These are phyloP conservation scores for Phylloscopus trochiloides DNA, from an alignment of 2,113 vertebrate species.

Conservation along the genomic window DNA sequence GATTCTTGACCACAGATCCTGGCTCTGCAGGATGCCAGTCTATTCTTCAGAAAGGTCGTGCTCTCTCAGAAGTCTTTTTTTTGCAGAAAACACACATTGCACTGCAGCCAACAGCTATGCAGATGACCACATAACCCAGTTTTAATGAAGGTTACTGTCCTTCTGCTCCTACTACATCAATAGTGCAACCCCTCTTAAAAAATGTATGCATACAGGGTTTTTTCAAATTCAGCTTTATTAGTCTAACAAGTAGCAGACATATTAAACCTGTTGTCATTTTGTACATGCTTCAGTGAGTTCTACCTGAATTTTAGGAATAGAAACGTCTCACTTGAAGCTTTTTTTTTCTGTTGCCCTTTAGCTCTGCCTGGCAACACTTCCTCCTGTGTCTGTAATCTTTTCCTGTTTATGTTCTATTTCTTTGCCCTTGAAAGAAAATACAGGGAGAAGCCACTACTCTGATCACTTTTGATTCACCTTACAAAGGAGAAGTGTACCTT, in stretches of 20 bases:
- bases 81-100: conserved; percentile 30
- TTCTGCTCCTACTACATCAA: background rate
- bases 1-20: conserved; percentile 60
- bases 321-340: background rate
- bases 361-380: background rate
- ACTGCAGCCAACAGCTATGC: background rate
- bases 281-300: background rate
- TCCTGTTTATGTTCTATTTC: background rate
- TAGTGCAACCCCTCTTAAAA: background rate
- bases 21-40: conserved; percentile 38
- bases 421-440: background rate
- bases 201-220: background rate
- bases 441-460: background rate
- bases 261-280: background rate
- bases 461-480: background rate
- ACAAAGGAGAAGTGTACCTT: background rate
- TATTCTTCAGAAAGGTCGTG: conserved; percentile 45
- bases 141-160: conserved; percentile 27
- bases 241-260: background rate
- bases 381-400: background rate
- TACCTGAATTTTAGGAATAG: background rate
- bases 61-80: conserved; percentile 20
- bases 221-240: background rate
- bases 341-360: background rate
- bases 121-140: background rate